phyloP scores from a whole-genome alignment of 1,140 invertebrate genomes.

The fruit fly (Drosophila melanogaster) region DNA sequence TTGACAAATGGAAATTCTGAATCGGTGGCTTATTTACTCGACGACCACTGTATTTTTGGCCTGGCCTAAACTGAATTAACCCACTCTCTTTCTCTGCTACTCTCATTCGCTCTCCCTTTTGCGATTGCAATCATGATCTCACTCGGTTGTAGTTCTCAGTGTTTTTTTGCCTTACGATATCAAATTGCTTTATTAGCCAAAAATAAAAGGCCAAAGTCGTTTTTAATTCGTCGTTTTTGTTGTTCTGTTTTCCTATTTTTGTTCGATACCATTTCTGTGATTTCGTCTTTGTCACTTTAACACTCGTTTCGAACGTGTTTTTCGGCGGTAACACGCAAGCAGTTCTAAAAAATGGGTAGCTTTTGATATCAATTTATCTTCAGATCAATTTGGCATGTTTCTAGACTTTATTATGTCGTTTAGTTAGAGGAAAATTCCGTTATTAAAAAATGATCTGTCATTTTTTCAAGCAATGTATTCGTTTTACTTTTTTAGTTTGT shows the following conservation, averaged over 20 bases:
- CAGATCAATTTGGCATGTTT: slow-evolving; percentile 10
- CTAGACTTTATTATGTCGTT: slow-evolving; percentile 1
- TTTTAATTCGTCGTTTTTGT: slow-evolving; percentile 47
- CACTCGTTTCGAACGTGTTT: slow-evolving; percentile 69
- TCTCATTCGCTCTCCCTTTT: slow-evolving; percentile 10
- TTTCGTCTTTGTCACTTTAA: slow-evolving; percentile 50
- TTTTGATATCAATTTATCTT: slow-evolving; percentile 51
- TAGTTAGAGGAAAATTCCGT: slow-evolving; percentile 14
- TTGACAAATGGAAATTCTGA: slow-evolving; percentile 49
- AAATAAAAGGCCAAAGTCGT: slow-evolving; percentile 57
- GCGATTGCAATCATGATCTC: slow-evolving; percentile 62
- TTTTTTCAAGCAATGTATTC: no score
- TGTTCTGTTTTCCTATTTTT: slow-evolving; percentile 29
- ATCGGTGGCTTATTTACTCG: background rate
- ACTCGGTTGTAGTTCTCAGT: slow-evolving; percentile 51
- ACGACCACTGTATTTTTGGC: slow-evolving; percentile 45
- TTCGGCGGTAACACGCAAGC: slow-evolving; percentile 56
- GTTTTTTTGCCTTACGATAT: slow-evolving; percentile 68
- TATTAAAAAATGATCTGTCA: background rate
- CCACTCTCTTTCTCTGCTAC: slow-evolving; percentile 2
- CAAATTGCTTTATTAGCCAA: slow-evolving; percentile 79
- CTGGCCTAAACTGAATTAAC: slow-evolving; percentile 42
- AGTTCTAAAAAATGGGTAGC: slow-evolving; percentile 37
- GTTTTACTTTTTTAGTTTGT: no score
- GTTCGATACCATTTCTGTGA: slow-evolving; percentile 51